Evolutionary conservation across 2,797 vertebrate species (phyloP).

Genomic region (Cyclopterus lumpus): DNA sequence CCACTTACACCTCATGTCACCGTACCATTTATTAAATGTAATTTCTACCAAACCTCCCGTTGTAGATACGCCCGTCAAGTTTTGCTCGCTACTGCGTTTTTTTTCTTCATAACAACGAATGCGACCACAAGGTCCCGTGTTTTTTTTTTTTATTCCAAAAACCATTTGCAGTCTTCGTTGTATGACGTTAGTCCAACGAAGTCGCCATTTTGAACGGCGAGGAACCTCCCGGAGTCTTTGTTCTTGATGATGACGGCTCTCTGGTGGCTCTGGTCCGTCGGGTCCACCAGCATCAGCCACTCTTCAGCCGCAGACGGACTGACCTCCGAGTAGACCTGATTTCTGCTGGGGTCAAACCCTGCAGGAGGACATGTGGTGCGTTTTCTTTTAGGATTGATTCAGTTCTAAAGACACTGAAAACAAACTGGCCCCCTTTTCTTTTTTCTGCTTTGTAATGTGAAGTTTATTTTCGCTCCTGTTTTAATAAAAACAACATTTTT

Average conservation of each 20-base stretch:
- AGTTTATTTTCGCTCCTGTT: constrained; percentile 55
- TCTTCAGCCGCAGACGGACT: constrained; percentile 46
- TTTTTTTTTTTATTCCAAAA: constrained; percentile 62
- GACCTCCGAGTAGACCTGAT: constrained; percentile 43
- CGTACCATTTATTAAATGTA: constrained; percentile 17
- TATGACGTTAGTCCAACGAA: constrained; percentile 52
- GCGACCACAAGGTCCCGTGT: neutral
- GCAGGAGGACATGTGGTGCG: neutral
- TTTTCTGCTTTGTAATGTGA: constrained; percentile 24
- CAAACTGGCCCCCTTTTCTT: constrained; percentile 2
- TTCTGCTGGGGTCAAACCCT: constrained; percentile 49
- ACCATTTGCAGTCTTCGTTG: constrained; percentile 67
- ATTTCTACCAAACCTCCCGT: constrained; percentile 37
- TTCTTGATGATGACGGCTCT: constrained; percentile 68
- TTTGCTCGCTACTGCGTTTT: constrained; percentile 17
- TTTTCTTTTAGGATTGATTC: neutral
- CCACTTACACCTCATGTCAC: constrained; percentile 22
- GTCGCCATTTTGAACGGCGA: constrained; percentile 49
- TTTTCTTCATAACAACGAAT: no score
- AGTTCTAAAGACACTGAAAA: constrained; percentile 44
- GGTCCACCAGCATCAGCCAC: constrained; percentile 69
- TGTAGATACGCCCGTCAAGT: constrained; percentile 25
- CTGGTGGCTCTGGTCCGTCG: constrained; percentile 54
- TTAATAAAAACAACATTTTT: constrained; percentile 67
- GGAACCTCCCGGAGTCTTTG: constrained; percentile 56